phyloP scores from a whole-genome alignment of 53 echinoderm and acorn worm genomes.

The Patiria pectinifera region DNA sequence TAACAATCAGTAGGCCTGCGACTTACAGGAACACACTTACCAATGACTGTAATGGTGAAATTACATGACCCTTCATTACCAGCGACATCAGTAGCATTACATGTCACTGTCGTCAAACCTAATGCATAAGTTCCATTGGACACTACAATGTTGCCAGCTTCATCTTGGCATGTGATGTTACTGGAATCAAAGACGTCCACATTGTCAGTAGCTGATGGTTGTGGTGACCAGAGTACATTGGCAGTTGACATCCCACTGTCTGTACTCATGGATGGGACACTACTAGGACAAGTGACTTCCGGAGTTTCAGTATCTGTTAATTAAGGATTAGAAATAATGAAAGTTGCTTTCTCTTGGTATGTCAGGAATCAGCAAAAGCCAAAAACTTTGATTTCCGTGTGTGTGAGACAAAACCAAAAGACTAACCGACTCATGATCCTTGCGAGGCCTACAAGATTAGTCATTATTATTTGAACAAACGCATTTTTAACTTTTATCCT shows the following conservation, averaged over 20 bases:
- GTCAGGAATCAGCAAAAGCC: too few relatives aligned
- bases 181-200: background rate
- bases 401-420: too few relatives aligned
- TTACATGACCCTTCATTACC: background rate
- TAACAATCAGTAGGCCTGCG: background rate
- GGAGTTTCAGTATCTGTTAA: background rate
- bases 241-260: background rate
- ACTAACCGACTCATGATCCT: too few relatives aligned
- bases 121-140: slow-evolving; percentile 5
- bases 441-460: too few relatives aligned
- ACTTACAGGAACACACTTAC: background rate
- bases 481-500: too few relatives aligned
- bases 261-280: background rate
- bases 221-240: background rate
- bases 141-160: background rate
- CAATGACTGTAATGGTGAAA: background rate
- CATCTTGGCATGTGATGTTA: background rate
- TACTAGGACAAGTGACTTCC: background rate
- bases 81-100: background rate
- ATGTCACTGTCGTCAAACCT: background rate
- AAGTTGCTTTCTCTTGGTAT: too few relatives aligned
- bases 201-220: slow-evolving; percentile 12
- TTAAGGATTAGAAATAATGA: background rate
- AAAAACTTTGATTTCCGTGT: too few relatives aligned
- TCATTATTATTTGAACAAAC: too few relatives aligned